phyloP scores from a whole-genome alignment of 2,113 vertebrate species.

The Phyllostomus hastatus region DNA sequence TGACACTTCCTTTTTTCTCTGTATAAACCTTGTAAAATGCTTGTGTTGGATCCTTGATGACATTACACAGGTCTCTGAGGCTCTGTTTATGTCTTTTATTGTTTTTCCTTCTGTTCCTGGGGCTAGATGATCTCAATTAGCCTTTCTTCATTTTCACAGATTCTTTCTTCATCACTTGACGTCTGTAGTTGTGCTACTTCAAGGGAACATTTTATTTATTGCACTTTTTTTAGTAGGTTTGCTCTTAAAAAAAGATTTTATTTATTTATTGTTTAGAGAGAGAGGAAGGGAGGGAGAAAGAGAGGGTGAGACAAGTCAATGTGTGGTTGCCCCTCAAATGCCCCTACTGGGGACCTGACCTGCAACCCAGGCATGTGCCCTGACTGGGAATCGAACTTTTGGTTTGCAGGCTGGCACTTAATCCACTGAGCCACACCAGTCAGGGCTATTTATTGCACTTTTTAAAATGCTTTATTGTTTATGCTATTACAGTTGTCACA shows the following conservation, averaged over 20 bases:
- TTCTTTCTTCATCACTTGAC: background rate
- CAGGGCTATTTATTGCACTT: background rate
- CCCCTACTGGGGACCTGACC: too few relatives aligned
- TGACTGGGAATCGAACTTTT: too few relatives aligned
- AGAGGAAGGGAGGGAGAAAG: too few relatives aligned
- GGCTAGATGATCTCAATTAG: background rate
- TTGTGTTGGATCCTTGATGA: background rate
- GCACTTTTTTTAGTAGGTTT: background rate
- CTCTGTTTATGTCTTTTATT: background rate
- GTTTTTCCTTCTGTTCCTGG: background rate
- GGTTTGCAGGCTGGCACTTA: too few relatives aligned
- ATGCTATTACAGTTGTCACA: too few relatives aligned
- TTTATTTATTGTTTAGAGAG: too few relatives aligned
- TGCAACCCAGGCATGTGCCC: too few relatives aligned
- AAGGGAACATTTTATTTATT: background rate
- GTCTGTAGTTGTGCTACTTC: background rate
- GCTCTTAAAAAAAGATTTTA: too few relatives aligned
- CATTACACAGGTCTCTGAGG: background rate
- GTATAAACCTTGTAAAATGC: background rate
- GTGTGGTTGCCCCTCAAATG: too few relatives aligned
- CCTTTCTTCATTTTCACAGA: background rate
- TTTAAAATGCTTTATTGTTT: background rate
- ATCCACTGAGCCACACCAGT: too few relatives aligned
- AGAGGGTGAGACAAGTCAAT: too few relatives aligned
- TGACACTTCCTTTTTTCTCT: background rate